phyloP scores from a whole-genome alignment of 2,888 invertebrate species.

The Diarsia mendica region DNA sequence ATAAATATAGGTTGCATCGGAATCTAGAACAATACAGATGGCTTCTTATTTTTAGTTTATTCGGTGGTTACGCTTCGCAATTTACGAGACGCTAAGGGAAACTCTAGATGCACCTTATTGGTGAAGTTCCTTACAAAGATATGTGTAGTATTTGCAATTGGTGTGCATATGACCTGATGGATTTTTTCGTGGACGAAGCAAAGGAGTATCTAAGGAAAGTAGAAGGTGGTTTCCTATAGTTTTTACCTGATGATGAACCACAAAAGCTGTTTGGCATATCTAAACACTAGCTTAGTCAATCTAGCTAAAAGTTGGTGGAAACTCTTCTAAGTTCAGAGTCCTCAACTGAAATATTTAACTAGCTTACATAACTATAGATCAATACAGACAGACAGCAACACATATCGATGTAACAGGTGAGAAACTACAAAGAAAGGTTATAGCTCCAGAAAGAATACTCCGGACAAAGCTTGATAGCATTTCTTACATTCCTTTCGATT shows the following conservation, averaged over 20 bases:
- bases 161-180: neutral
- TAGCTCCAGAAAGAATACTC: conserved; percentile 27
- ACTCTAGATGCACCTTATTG: neutral
- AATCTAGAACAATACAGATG: conserved; percentile 49
- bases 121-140: neutral
- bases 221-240: neutral
- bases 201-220: neutral
- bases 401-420: conserved; percentile 60
- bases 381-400: conserved; percentile 59
- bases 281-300: neutral
- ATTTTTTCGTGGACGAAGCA: too few species aligned
- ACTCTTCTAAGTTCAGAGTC: neutral
- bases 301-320: neutral
- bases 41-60: conserved; percentile 3
- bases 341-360: conserved; percentile 22
- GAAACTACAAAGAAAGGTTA: neutral
- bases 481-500: neutral
- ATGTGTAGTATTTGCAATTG: neutral
- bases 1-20: conserved; percentile 28
- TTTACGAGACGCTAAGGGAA: neutral
- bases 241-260: neutral
- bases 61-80: neutral
- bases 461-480: neutral
- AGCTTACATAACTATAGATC: conserved; percentile 52
- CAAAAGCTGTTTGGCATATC: too few species aligned